These are phyloP conservation scores for Tenrec ecaudatus DNA, from an alignment of 2,113 vertebrate genomes.

Conservation along the genomic window DNA sequence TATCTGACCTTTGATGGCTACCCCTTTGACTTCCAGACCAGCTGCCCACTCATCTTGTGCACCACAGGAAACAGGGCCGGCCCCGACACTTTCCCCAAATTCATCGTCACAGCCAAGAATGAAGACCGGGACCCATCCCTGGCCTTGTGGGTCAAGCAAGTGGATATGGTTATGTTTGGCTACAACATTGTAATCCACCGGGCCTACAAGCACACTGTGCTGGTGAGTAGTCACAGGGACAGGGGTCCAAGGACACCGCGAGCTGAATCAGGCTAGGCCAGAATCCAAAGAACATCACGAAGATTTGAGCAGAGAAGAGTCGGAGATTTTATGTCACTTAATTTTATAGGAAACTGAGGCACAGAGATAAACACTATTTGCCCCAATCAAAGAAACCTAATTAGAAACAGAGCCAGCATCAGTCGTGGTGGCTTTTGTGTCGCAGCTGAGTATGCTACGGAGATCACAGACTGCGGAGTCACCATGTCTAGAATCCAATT, in stretches of 20 bases:
- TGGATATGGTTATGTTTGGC: conserved; percentile 93
- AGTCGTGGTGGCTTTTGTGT: not conserved
- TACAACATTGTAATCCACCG: conserved; percentile 94
- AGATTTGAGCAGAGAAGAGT: not conserved
- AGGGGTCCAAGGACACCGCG: too few species aligned
- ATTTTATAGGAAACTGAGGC: not conserved
- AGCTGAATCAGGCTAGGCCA: accelerated
- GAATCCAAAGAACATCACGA: not conserved
- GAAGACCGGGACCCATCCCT: conserved; percentile 96
- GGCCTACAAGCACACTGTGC: conserved; percentile 96
- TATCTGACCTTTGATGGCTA: conserved; percentile 94
- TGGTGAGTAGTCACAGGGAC: conserved; percentile 88
- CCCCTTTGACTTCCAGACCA: conserved; percentile 97
- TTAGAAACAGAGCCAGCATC: not conserved
- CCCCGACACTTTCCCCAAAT: conserved; percentile 87
- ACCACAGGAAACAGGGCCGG: conserved; percentile 85
- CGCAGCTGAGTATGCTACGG: not conserved
- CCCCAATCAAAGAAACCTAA: not conserved
- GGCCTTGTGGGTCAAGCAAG: conserved; percentile 96
- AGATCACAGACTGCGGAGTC: not conserved
- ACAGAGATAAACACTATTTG: not conserved
- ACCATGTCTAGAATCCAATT: not conserved
- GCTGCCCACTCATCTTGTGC: conserved; percentile 92
- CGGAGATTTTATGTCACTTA: not conserved
- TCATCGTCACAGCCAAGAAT: conserved; percentile 91